Evolutionary conservation across 2,797 vertebrate genomes (phyloP), one percentile per base, ranked within the genome.

Genomic region (Triplophysa yarkandensis): DNA sequence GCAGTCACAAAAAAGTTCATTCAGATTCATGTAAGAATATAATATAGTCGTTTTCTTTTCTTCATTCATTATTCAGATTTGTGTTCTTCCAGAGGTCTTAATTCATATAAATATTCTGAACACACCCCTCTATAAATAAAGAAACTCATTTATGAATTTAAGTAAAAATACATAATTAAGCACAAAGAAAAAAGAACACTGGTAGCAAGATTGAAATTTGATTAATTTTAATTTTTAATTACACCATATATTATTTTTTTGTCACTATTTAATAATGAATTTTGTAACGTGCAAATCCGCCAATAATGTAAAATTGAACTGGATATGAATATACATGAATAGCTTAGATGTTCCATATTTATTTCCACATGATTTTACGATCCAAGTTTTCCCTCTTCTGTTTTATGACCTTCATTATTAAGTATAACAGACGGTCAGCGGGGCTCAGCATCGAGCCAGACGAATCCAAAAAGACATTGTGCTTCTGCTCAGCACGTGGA

Each of bases 351-450:
- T 17, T n/a, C 9, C 28, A 57, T 28, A 66, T 41, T 36, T 8
- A 32, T 46, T 61, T 46, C 32, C 43, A 13, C 21, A 44, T 25
- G 39, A 71, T 21, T 9, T 19, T 25, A 9, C 36, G 43, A 34
- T 52, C 52, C 68, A 71, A 48, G 34, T 79, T 68, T 66, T 58
- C 50, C 7, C 19, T 65, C 57, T 64, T 55, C 39, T 58, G 60
- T 46, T 74, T 74, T 79, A 60, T 41, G 68, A 71, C 52, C 34
- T 32, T 75, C 46, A 76, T 62, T 68, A 60, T 70, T 78, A 62
- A 63, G 41, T 74, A 23, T 71, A 79, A 80, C 79, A 83, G 77
- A 79, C 79, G 79, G 81, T 55, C n/a, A 81, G 79, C 81, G 79
- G 66, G 77, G 28, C 69, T 68, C 4, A 68, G 34, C 60, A 17